Conservation (phyloP, 2,888 invertebrate species). For the Resseliella maxima region DNA sequence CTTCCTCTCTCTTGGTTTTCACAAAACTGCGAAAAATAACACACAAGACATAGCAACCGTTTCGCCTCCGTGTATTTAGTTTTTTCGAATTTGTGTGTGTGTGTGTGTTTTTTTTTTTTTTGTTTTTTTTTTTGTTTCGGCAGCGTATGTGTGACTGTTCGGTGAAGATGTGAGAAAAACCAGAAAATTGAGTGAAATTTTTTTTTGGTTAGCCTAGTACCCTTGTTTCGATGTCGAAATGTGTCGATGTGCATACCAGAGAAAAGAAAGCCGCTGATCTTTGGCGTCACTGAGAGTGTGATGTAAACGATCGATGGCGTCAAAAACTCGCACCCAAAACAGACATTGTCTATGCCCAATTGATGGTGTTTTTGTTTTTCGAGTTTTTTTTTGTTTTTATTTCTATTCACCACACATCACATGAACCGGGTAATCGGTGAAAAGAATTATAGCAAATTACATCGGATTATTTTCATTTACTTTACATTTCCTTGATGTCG, state of each 20-base stretch:
- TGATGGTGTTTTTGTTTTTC: neutral
- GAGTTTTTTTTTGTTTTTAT: neutral
- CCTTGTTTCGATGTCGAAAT: conserved; percentile 28
- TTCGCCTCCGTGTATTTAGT: no score
- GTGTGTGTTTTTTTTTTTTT: no score
- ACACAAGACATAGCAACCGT: neutral
- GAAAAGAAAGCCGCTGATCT: neutral
- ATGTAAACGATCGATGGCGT: conserved; percentile 46
- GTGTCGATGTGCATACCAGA: neutral
- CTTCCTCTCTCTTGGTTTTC: no score
- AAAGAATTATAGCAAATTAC: conserved; percentile 29
- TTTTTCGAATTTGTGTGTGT: no score
- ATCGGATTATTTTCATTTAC: conserved; percentile 51
- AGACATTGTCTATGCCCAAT: neutral
- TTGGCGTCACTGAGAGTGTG: conserved; percentile 27
- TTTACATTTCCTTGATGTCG: conserved; percentile 23
- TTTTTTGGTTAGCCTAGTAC: conserved; percentile 48
- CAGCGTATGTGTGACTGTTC: neutral
- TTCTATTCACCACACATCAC: neutral
- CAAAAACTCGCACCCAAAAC: neutral
- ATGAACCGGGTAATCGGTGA: neutral
- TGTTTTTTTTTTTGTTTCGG: neutral
- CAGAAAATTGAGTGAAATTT: neutral
- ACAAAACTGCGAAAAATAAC: conserved; percentile 4
- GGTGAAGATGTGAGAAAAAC: conserved; percentile 42